phyloP scores from a whole-genome alignment of 1,140 invertebrate genomes.

The Chionoecetes opilio region DNA sequence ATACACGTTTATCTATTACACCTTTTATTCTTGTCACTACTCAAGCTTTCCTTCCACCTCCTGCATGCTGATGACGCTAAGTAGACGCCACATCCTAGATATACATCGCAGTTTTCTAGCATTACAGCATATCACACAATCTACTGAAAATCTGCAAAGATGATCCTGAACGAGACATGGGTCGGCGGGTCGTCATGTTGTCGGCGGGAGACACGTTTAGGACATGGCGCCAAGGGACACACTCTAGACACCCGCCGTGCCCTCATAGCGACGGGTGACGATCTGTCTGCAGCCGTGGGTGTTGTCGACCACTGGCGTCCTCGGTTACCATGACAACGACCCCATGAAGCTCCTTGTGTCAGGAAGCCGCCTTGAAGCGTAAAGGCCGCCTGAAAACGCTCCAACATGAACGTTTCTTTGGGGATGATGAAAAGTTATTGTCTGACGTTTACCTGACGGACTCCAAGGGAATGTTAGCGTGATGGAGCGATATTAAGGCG shows the following conservation, averaged over 20 bases:
- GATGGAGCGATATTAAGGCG: background rate
- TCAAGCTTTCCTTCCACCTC: background rate
- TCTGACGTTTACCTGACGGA: slow-evolving; percentile 10
- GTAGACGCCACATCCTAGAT: background rate
- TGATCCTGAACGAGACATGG: background rate
- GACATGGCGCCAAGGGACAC: background rate
- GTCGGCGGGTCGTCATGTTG: background rate
- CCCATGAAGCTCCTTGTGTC: slow-evolving; percentile 41
- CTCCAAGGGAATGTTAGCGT: slow-evolving; percentile 6
- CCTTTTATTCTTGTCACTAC: background rate
- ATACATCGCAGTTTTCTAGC: background rate
- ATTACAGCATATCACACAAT: background rate
- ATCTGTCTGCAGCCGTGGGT: slow-evolving; percentile 5
- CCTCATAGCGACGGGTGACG: background rate
- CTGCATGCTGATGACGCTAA: background rate
- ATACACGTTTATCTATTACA: background rate
- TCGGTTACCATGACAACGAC: slow-evolving; percentile 68
- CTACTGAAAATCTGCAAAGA: background rate
- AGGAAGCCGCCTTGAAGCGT: background rate
- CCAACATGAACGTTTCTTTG: slow-evolving; percentile 25
- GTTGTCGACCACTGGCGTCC: slow-evolving; percentile 38
- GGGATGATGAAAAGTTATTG: slow-evolving; percentile 19
- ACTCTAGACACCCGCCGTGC: background rate
- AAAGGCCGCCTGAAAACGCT: background rate
- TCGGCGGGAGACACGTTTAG: background rate